Percentiles rank a stretch among this genome's conserved stretches.
phyloP scores from a whole-genome alignment of 2,113 vertebrate species.

The Notiomystis cincta region DNA sequence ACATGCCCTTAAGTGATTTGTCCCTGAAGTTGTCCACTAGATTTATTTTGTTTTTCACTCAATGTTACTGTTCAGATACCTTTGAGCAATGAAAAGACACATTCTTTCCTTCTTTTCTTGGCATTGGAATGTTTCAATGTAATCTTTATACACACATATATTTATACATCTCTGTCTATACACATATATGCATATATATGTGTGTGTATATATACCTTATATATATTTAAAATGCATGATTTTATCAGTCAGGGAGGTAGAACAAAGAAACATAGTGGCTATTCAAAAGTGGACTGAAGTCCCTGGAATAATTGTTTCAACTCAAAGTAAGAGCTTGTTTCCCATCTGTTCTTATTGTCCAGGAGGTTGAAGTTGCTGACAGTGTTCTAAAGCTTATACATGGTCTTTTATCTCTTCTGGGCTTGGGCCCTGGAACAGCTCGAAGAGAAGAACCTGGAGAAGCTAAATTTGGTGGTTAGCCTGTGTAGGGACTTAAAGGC shows the following conservation, averaged over 20 bases:
- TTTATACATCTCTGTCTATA: not conserved
- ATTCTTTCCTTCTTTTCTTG: not conserved
- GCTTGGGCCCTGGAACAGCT: not conserved
- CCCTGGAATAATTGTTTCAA: not conserved
- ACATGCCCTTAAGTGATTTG: not conserved
- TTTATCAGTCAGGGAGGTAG: not conserved
- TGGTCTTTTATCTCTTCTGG: not conserved
- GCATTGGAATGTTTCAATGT: not conserved
- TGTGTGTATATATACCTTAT: not conserved
- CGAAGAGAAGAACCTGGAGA: not conserved
- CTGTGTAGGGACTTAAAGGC: not conserved
- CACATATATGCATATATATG: too few relatives aligned
- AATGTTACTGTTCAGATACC: not conserved
- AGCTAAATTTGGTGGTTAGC: not conserved
- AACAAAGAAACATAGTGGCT: not conserved
- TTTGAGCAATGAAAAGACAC: not conserved
- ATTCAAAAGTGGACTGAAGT: not conserved
- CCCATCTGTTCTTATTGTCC: fast-evolving
- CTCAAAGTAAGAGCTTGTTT: not conserved
- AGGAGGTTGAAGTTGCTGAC: not conserved
- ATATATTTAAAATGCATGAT: not conserved
- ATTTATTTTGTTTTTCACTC: not conserved
- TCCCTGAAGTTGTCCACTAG: not conserved
- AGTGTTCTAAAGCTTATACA: not conserved
- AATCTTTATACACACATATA: not conserved